Base-by-base conservation (phyloP, 37 sponge, comb jelly and placozoan genomes). In the Beroe ovata region DNA sequence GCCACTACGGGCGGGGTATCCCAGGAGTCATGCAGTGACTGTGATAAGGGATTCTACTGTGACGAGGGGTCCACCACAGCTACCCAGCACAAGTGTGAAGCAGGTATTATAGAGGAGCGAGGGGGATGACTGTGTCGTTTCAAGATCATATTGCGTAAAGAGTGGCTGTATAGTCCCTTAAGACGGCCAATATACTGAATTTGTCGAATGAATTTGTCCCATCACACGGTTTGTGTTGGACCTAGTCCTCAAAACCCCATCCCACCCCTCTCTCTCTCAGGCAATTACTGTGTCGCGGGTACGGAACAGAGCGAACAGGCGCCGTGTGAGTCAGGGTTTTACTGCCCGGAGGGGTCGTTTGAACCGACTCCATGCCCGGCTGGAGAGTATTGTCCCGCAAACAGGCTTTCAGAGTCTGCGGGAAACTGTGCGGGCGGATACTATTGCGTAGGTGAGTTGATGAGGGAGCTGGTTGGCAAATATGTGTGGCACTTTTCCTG, bases 41-140 rank as follows among this genome's bases (percentile, higher is more conserved):
- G 91, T 60, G 40, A 35, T 2, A 58, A 16, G 26, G 91, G 91
- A 6, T 91, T 42, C 88, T 91, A 64, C 89, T 91, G 91, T 42
- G 89, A 30, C 29, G 88, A 89, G 60, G 91, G 91, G 8, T 59
- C 89, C 1, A 88, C 60, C 22, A 54, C 60, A 30, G 30, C 88
- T 38, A 69, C 71, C 36, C 71, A 69, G 20, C 36, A 69, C 38
- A 34, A 69, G 20, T 69, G 71, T 88, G 20, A 25, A 58, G 34
- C 54, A 88, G 60, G 60, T 88, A n/a, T n/a, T n/a, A n/a, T n/a
- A n/a, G n/a, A n/a, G n/a, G n/a, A n/a, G n/a, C n/a, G n/a, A n/a
- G n/a, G n/a, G n/a, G n/a, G n/a, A n/a, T n/a, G n/a, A n/a, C n/a
- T n/a, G n/a, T n/a, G n/a, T n/a, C n/a, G n/a, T n/a, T n/a, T n/a